phyloP scores from a whole-genome alignment of 2,888 invertebrate species.

The Tenthredo mesomela region DNA sequence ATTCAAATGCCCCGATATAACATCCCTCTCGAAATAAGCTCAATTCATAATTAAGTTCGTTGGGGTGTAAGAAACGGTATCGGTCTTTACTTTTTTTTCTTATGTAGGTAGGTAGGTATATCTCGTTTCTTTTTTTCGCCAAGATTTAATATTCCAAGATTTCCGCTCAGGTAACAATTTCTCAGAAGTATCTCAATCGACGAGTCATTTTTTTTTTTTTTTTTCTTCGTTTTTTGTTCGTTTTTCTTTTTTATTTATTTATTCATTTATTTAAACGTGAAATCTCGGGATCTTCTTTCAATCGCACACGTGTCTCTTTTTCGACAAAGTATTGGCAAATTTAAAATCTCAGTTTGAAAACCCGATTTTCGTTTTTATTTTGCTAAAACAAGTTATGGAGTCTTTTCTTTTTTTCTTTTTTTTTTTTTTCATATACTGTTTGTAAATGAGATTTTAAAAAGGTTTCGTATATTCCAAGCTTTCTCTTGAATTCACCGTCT shows the following conservation, averaged over 20 bases:
- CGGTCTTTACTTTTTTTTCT: background rate
- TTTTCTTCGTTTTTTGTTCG: too few species aligned
- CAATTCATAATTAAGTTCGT: background rate
- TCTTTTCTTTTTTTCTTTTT: background rate
- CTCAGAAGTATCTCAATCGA: background rate
- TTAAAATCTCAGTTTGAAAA: background rate
- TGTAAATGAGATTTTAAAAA: background rate
- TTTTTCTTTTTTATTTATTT: background rate
- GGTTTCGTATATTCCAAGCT: background rate
- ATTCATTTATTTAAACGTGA: background rate
- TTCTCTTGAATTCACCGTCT: background rate
- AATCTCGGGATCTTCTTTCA: too few species aligned
- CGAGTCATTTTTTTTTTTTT: too few species aligned
- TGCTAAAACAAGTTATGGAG: background rate
- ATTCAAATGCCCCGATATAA: background rate
- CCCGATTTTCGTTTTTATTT: background rate
- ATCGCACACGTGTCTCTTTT: too few species aligned
- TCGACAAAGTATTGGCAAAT: background rate
- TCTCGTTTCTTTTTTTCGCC: background rate
- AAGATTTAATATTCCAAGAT: background rate
- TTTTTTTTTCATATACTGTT: background rate
- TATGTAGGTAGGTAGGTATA: background rate
- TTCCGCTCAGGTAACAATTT: background rate
- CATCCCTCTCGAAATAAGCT: background rate
- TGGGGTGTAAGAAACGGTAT: background rate